Conservation (phyloP, 2,113 vertebrate genomes). For the Brevimyrus niger region DNA sequence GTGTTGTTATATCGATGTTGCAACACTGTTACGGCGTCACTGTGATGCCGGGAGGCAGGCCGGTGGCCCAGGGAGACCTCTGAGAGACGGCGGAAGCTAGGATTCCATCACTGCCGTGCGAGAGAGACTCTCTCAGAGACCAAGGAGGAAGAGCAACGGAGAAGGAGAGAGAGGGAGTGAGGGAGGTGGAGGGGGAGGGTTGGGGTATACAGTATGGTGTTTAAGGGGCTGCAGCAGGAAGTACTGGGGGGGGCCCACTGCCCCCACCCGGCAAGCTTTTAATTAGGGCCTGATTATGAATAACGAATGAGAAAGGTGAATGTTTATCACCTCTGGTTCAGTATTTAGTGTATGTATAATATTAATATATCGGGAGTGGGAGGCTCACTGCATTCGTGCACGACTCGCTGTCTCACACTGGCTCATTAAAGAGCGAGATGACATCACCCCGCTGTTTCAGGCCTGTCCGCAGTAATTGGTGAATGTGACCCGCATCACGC, state of each 20-base stretch:
- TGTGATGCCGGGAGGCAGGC: neutral
- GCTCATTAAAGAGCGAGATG: neutral
- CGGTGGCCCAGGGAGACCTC: neutral
- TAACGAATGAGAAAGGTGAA: neutral
- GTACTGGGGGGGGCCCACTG: neutral
- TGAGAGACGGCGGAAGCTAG: neutral
- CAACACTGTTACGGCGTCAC: neutral
- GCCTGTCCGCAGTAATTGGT: neutral
- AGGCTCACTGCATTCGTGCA: neutral
- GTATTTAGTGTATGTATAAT: neutral
- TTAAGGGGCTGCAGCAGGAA: neutral
- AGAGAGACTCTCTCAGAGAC: neutral
- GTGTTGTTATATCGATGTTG: neutral
- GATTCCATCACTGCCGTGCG: neutral
- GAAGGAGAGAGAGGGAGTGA: neutral
- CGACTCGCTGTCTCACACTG: neutral
- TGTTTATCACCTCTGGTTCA: neutral
- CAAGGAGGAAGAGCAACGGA: neutral
- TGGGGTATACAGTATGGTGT: neutral
- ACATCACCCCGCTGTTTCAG: neutral
- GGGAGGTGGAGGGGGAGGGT: neutral
- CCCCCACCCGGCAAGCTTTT: neutral
- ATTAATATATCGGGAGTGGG: neutral
- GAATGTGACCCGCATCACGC: neutral
- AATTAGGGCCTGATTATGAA: constrained; percentile 10